These are phyloP conservation scores for Suillia variegata DNA, from an alignment of 2,888 invertebrate genomes.

Conservation along the genomic window DNA sequence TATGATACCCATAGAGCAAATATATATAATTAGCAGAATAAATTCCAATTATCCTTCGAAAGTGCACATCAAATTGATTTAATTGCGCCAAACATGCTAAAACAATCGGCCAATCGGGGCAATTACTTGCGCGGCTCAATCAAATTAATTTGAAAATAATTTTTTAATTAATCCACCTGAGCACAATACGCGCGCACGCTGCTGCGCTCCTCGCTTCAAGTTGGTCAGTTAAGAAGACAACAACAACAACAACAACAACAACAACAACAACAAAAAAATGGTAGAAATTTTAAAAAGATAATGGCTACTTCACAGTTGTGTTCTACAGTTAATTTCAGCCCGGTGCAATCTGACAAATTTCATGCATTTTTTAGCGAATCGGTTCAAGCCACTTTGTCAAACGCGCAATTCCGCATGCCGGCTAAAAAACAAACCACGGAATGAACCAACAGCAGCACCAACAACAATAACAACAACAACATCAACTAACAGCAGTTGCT, in stretches of 20 bases:
- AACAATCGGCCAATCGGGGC: no score
- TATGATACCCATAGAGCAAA: no score
- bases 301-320: constrained; percentile 9
- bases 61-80: no score
- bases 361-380: constrained; percentile 28
- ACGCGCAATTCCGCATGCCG: constrained; percentile 41
- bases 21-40: no score
- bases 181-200: no score
- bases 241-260: no score
- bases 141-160: constrained; percentile 5
- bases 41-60: no score
- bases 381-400: constrained; percentile 42
- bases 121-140: background rate
- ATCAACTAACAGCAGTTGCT: constrained; percentile 12
- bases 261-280: no score
- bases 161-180: constrained; percentile 12
- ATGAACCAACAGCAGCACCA: background rate
- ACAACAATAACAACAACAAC: background rate
- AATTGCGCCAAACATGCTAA: no score
- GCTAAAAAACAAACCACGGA: background rate
- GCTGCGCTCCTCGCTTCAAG: background rate
- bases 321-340: constrained; percentile 20
- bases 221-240: no score
- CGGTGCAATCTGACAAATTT: constrained; percentile 27
- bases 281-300: constrained; percentile 8